A percentile compares a stretch with the other conserved stretches of the same genome.
phyloP scores from a whole-genome alignment of 2,113 vertebrate species.

The Nansenia antarctica region DNA sequence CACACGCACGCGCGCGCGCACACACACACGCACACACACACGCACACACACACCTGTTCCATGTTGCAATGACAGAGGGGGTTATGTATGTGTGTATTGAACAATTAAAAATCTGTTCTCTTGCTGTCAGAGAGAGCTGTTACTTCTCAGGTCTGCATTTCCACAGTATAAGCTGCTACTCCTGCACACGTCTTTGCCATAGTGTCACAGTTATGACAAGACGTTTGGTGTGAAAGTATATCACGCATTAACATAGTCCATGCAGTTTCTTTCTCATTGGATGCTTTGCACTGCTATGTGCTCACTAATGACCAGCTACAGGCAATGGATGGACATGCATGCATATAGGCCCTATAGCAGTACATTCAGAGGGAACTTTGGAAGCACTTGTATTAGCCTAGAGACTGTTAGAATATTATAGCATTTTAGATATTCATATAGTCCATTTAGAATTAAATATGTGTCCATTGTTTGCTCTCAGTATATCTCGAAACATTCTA shows the following conservation, averaged over 20 bases:
- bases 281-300: slow-evolving; percentile 8
- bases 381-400: no score
- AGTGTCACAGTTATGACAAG: slow-evolving; percentile 30
- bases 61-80: slow-evolving; percentile 50
- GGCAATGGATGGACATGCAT: not conserved
- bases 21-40: not conserved
- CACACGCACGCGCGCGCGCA: not conserved
- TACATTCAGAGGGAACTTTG: no score
- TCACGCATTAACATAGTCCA: slow-evolving; percentile 29
- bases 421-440: no score
- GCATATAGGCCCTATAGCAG: no score
- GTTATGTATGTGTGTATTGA: slow-evolving; percentile 26
- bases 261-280: slow-evolving; percentile 8
- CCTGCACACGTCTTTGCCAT: slow-evolving; percentile 26
- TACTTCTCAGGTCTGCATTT: slow-evolving; percentile 21
- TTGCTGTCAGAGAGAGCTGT: slow-evolving; percentile 34
- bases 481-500: no score
- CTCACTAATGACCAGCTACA: slow-evolving; percentile 29
- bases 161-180: slow-evolving; percentile 23
- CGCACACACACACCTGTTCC: slow-evolving; percentile 69
- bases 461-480: no score
- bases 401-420: no score
- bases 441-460: no score
- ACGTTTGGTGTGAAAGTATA: slow-evolving; percentile 33
- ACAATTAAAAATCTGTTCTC: slow-evolving; percentile 47